These are phyloP conservation scores for Epizoanthus fatuus DNA, from an alignment of 92 coral and sea anemone genomes.

Conservation along the genomic window DNA sequence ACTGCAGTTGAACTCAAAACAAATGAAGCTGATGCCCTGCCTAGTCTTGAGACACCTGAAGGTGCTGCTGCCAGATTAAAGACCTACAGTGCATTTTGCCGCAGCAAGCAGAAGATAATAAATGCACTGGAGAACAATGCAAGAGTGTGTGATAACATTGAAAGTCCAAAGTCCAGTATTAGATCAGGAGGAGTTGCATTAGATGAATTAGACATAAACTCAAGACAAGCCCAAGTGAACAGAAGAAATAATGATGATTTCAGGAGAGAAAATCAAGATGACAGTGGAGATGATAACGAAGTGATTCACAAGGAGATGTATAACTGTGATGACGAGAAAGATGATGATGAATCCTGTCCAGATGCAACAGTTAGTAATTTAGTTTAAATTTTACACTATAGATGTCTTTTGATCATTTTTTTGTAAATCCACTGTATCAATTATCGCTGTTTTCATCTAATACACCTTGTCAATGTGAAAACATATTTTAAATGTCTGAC, in stretches of 20 bases:
- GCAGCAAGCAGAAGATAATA: constrained; percentile 66
- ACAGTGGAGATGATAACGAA: constrained; percentile 43
- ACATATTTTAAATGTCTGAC: too few species aligned
- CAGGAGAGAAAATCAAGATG: neutral
- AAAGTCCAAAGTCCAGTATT: constrained; percentile 12
- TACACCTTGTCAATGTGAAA: too few species aligned
- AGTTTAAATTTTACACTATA: neutral
- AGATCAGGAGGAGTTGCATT: neutral
- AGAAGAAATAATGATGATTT: neutral
- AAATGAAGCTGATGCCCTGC: neutral
- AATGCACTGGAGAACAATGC: constrained; percentile 1
- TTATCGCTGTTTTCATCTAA: too few species aligned
- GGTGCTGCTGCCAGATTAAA: constrained; percentile 79
- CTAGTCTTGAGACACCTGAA: constrained; percentile 37
- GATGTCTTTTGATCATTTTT: too few species aligned
- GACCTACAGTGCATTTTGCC: constrained; percentile 78
- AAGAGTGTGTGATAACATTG: neutral
- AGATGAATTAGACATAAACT: neutral
- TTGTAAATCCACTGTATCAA: too few species aligned
- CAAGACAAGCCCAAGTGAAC: constrained; percentile 6
- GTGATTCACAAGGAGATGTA: constrained; percentile 54
- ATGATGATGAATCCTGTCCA: constrained; percentile 22
- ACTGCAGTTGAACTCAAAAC: too few species aligned
- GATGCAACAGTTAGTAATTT: constrained; percentile 9
- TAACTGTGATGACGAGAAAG: constrained; percentile 28